Evolutionary conservation across 1,140 invertebrate genomes (phyloP).

Genomic region (Bursaphelenchus mucronatus): DNA sequence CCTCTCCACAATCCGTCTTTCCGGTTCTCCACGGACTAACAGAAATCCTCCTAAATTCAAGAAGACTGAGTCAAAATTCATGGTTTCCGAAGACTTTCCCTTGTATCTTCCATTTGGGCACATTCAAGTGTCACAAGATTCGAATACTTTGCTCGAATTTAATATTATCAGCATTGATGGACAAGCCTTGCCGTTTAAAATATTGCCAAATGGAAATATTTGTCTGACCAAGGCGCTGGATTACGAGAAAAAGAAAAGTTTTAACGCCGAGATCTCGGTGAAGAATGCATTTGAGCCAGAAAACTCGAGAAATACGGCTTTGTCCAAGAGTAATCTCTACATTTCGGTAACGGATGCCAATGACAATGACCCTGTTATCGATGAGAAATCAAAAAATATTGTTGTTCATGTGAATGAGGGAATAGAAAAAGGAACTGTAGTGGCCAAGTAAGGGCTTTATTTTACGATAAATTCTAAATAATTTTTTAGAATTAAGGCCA

Average conservation of each 20-base stretch:
- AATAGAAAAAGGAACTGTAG: slow-evolving; percentile 24
- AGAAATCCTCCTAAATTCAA: neutral
- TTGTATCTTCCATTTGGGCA: slow-evolving; percentile 21
- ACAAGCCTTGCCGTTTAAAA: too few species aligned
- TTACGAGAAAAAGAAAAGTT: slow-evolving; percentile 9
- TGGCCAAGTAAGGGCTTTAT: slow-evolving; percentile 25
- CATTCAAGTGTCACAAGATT: too few species aligned
- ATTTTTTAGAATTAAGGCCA: slow-evolving; percentile 25
- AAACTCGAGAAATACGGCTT: too few species aligned
- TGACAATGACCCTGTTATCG: slow-evolving; percentile 44
- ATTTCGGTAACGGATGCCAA: slow-evolving; percentile 31
- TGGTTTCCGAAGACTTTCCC: slow-evolving; percentile 27
- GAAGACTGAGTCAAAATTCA: slow-evolving; percentile 4
- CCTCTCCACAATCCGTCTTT: slow-evolving; percentile 10
- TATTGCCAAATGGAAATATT: too few species aligned
- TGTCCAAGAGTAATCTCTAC: neutral
- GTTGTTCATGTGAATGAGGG: slow-evolving; percentile 21
- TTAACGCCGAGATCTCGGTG: slow-evolving; percentile 1
- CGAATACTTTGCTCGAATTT: too few species aligned
- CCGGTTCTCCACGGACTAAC: neutral
- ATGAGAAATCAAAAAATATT: slow-evolving; percentile 6
- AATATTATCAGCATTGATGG: too few species aligned
- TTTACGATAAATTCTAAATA: neutral
- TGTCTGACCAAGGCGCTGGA: neutral
- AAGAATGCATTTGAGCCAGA: too few species aligned